phyloP scores from a whole-genome alignment of 1,140 invertebrate genomes.

The Camponotus vicinus region DNA sequence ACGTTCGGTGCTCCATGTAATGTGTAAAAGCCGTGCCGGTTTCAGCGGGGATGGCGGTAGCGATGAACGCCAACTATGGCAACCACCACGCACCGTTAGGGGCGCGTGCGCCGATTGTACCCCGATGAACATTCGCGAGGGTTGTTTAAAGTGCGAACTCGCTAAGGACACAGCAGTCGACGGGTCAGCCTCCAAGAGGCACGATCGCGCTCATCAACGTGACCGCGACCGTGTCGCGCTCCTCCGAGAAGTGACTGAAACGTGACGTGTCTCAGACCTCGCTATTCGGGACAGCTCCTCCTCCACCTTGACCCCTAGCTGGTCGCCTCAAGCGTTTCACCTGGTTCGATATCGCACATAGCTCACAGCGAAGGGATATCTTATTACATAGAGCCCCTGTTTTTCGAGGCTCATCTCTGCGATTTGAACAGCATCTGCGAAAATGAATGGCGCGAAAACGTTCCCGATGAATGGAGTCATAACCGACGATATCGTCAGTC shows the following conservation, averaged over 20 bases:
- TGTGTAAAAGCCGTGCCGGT: constrained; percentile 22
- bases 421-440: not conserved
- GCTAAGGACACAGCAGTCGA: constrained; percentile 67
- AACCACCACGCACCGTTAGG: constrained; percentile 1
- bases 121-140: constrained; percentile 56
- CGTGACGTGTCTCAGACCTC: constrained; percentile 4
- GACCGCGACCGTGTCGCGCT: not conserved
- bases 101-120: constrained; percentile 64
- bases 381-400: not conserved
- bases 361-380: not conserved
- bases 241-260: constrained; percentile 14
- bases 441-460: constrained; percentile 33
- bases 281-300: constrained; percentile 1
- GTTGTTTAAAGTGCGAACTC: constrained; percentile 77
- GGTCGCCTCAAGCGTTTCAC: constrained; percentile 6
- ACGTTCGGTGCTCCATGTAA: constrained; percentile 7
- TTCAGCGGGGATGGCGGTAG: constrained; percentile 7
- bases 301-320: constrained; percentile 29
- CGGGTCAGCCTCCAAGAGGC: constrained; percentile 52
- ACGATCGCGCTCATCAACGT: not conserved
- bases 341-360: constrained; percentile 39
- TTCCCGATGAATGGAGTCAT: constrained; percentile 13
- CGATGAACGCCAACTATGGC: not conserved
- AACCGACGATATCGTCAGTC: constrained; percentile 8
- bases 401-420: not conserved